Conservation (phyloP, 2,113 vertebrate genomes). For the Trochalopteron elliotii region DNA sequence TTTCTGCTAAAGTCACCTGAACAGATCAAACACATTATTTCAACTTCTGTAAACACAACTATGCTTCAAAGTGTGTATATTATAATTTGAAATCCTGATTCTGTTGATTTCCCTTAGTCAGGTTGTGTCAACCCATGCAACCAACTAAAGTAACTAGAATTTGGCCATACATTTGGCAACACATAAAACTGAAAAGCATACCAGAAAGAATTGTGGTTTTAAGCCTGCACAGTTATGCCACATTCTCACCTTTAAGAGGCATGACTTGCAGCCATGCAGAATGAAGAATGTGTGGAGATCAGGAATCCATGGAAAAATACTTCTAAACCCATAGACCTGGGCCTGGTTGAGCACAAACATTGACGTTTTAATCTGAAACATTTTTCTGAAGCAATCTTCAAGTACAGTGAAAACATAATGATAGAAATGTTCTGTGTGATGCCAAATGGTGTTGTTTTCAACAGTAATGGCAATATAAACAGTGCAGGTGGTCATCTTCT, state of each 20-base stretch:
- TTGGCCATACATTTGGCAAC: background rate
- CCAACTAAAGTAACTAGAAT: background rate
- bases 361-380: conserved; percentile 19
- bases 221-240: background rate
- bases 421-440: background rate
- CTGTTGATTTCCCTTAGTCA: background rate
- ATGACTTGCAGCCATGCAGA: conserved; percentile 33
- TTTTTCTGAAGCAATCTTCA: background rate
- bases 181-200: background rate
- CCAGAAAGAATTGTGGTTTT: background rate
- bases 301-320: conserved; percentile 27
- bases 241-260: conserved; percentile 47
- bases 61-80: background rate
- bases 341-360: background rate
- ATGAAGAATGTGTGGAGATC: background rate
- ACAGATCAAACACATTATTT: background rate
- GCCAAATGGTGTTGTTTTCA: background rate
- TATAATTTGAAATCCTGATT: background rate
- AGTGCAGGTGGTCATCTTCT: background rate
- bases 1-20: background rate
- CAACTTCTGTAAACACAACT: background rate
- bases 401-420: background rate
- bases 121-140: background rate
- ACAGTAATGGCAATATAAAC: background rate
- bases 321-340: background rate